Evolutionary conservation across 2,888 invertebrate genomes (phyloP), one percentile per base, ranked within the genome.

Genomic region (Ectobius pallidus): DNA sequence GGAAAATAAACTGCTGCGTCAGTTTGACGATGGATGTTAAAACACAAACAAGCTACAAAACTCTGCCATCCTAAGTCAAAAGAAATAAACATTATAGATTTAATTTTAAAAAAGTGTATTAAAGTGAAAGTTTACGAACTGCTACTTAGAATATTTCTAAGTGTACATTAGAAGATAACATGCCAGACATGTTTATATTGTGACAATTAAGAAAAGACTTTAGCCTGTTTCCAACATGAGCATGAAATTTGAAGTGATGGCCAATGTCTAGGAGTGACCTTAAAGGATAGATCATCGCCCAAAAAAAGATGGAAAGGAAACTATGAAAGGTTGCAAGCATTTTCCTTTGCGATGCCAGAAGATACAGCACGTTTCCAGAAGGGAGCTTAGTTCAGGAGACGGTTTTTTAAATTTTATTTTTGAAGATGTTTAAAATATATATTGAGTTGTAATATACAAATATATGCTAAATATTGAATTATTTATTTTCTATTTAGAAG

Each of bases 51-150:
- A 55, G 44, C 49, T 68, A 49, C 22, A 61, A 68, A 55, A 68
- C 39, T 46, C 58, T 67, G 61, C 46, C 58, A 69, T 69, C 69
- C 32, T 39, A 72, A 61, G 44, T 69, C 65, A 73, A 65, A 73
- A 67, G 63, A 73, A 63, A 34, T 58, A 25, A 58, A 58, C 58
- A 58, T 58, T 58, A 58, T 58, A 58, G 16, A 58, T 58, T 4
- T 30, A 58, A 52, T n/a, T n/a, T n/a, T 58, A 58, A 58, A 58
- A 58, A 58, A 27, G 30, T 58, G 58, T 58, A 58, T 58, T 58
- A 58, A 58, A 58, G 58, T 58, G 58, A 58, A 58, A 58, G 25
- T 58, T n/a, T 58, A 58, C n/a, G 27, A 58, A 58, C 58, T 58
- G n/a, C 58, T 25, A 16, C 58, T 58, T 58, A 58, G 58, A 58